phyloP scores from a whole-genome alignment of 2,888 invertebrate species.

The Stomorhina lunata region DNA sequence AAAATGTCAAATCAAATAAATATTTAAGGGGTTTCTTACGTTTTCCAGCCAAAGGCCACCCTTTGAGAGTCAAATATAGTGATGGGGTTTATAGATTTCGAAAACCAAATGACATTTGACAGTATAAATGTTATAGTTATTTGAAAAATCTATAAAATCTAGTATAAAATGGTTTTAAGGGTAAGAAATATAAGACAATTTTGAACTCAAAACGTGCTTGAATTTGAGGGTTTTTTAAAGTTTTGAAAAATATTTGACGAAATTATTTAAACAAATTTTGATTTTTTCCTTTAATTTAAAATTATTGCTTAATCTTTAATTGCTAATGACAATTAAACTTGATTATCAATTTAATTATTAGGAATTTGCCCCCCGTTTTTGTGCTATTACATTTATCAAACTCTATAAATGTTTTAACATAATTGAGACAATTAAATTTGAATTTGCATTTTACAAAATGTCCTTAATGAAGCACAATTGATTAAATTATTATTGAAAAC shows the following conservation, averaged over 20 bases:
- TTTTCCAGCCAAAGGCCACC: too few relatives aligned
- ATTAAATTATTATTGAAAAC: slow-evolving; percentile 61
- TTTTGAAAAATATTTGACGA: too few relatives aligned
- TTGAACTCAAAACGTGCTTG: slow-evolving; percentile 26
- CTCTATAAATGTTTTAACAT: slow-evolving; percentile 61
- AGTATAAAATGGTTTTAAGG: slow-evolving; percentile 42
- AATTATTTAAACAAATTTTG: too few relatives aligned
- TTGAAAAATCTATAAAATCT: slow-evolving; percentile 54
- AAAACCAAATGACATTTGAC: slow-evolving; percentile 31
- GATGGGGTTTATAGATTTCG: slow-evolving; percentile 12
- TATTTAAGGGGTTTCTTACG: too few relatives aligned
- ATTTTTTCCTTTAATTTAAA: too few relatives aligned
- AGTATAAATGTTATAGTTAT: not conserved
- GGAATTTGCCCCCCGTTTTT: not conserved
- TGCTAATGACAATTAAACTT: not conserved
- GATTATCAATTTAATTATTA: not conserved
- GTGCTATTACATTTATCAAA: slow-evolving; percentile 36
- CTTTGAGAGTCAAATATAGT: too few relatives aligned
- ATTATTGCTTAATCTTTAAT: too few relatives aligned
- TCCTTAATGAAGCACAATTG: slow-evolving; percentile 62
- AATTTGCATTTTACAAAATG: slow-evolving; percentile 54
- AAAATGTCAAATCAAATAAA: slow-evolving; percentile 56
- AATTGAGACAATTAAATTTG: slow-evolving; percentile 59
- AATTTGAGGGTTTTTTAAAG: slow-evolving; percentile 18
- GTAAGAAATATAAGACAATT: too few relatives aligned